Conservation (phyloP, 2,888 invertebrate species). For the Ochropleura plecta region DNA sequence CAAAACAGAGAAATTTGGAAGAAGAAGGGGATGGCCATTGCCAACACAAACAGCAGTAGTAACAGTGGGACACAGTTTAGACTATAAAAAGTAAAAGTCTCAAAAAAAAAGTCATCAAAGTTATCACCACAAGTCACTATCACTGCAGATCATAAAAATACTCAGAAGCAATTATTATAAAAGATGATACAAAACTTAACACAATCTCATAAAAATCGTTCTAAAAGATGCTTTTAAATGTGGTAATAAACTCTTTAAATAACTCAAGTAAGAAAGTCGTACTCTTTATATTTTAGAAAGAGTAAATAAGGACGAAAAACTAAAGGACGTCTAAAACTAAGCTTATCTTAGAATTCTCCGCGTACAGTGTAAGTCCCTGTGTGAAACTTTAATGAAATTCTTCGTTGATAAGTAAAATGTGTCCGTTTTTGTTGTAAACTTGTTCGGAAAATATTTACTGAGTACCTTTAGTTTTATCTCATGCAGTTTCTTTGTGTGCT, state of each 20-base stretch:
- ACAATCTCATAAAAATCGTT: not conserved
- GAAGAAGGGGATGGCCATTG: too few relatives aligned
- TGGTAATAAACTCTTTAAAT: slow-evolving; percentile 13
- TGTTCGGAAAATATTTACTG: slow-evolving; percentile 50
- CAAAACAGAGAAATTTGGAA: too few relatives aligned
- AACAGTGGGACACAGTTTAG: too few relatives aligned
- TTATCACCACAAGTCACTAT: not conserved
- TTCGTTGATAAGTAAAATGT: slow-evolving; percentile 67
- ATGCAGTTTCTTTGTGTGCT: slow-evolving; percentile 16
- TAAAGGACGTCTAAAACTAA: slow-evolving; percentile 61
- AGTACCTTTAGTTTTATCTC: slow-evolving; percentile 35
- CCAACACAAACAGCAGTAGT: too few relatives aligned
- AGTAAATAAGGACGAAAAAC: slow-evolving; percentile 61
- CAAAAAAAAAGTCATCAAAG: too few relatives aligned
- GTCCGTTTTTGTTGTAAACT: slow-evolving; percentile 56
- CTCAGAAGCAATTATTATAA: not conserved
- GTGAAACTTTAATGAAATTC: slow-evolving; percentile 67
- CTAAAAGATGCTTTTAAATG: slow-evolving; percentile 8
- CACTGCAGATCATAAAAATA: not conserved
- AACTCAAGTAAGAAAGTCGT: slow-evolving; percentile 28
- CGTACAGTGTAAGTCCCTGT: slow-evolving; percentile 59
- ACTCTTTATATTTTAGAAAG: slow-evolving; percentile 42
- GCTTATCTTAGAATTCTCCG: slow-evolving; percentile 67
- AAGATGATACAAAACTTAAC: not conserved
- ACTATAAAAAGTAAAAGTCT: too few relatives aligned